Conservation (phyloP, 2,797 vertebrate species). For the Hirundo rustica region DNA sequence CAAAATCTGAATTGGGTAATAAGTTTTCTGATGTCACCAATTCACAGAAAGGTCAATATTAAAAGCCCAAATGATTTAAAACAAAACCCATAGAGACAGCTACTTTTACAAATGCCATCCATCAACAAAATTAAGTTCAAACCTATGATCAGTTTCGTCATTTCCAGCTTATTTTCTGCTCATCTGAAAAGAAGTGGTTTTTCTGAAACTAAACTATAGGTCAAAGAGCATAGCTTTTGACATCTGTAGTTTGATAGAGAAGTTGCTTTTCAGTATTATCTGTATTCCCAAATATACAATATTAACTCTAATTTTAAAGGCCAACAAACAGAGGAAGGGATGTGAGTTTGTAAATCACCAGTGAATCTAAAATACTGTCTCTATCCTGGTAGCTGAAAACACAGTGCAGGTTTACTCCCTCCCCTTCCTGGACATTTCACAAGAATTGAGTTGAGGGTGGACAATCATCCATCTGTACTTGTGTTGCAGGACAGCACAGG, state of each 20-base stretch:
- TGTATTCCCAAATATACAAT: background rate
- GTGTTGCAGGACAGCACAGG: background rate
- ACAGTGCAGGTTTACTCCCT: background rate
- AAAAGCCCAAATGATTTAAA: conserved; percentile 37
- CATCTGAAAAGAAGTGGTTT: background rate
- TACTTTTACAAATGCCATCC: background rate
- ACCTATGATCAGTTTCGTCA: conserved; percentile 44
- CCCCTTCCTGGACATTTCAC: background rate
- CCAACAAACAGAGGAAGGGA: background rate
- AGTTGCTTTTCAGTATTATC: background rate
- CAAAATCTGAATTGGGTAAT: conserved; percentile 27
- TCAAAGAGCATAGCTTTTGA: conserved; percentile 26
- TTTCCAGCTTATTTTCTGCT: conserved; percentile 30
- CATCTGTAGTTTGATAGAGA: background rate
- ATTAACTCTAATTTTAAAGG: background rate
- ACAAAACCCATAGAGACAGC: background rate
- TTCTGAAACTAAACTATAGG: conserved; percentile 32
- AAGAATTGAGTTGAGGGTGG: background rate
- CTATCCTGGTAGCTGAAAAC: background rate
- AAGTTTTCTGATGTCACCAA: conserved; percentile 47
- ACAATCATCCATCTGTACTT: background rate
- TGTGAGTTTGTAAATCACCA: background rate
- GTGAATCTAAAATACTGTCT: background rate
- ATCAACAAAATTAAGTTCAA: conserved; percentile 50
- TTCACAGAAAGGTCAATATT: conserved; percentile 38